Evolutionary conservation across 64 coral and sea anemone genomes (phyloP), one percentile per base, ranked within the genome.

Genomic region (Trachythela sp.): DNA sequence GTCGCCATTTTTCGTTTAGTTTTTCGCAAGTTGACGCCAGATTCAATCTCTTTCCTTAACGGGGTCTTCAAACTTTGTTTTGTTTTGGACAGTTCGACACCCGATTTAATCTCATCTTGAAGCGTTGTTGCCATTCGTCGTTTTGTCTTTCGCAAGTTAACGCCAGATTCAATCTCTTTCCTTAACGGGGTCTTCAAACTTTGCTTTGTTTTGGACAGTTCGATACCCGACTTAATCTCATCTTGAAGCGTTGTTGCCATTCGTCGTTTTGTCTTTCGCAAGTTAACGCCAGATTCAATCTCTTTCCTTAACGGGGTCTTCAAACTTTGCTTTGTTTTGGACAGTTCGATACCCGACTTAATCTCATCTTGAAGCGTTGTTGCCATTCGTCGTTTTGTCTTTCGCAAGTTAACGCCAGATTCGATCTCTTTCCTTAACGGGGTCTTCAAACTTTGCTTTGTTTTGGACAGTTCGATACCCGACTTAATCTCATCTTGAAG

Each of bases 111-210:
- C 64, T 68, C 76, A 80, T 80, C 75, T 80, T 80, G 75, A 11
- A 80, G 20, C 75, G 34, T 80, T 2, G 75, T 34, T 0, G 75
- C 33, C 75, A 80, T 80, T 37, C 30, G 26, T 80, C 75, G 4
- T 9, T 37, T 37, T 5, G 75, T 80, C 56, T 18, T 50, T 43
- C 32, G 85, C 48, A 60, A 68, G 77, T 85, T n/a, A 0, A 68
- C 84, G 76, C 59, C 70, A 37, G 50, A 48, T 32, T 51, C 70
- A 52, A 97, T 97, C 15, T 90, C 95, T 87, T 88, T 87, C 31
- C 89, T 87, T 3, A 97, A 64, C 14, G 95, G 93, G 41, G 93
- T 97, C 51, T 97, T 97, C 13, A 97, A 29, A 11, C 92, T 88
- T 76, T 67, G 67, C 85, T 68, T 84, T 70, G 42, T 39, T 48